phyloP scores from a whole-genome alignment of 2,888 invertebrate species.

The Geophilus truncorum region DNA sequence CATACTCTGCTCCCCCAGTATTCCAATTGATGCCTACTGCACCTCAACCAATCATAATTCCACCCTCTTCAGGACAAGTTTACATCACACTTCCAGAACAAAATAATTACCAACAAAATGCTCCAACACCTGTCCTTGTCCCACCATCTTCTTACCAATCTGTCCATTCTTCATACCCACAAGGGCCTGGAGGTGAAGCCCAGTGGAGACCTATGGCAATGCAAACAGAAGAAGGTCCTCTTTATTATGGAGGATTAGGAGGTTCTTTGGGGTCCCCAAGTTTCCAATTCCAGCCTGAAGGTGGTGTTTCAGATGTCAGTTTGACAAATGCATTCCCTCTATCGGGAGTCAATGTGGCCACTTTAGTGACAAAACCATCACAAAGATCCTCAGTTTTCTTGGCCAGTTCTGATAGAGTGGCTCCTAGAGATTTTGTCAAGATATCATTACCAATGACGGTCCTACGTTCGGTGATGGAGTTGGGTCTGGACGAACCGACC shows the following conservation, averaged over 20 bases:
- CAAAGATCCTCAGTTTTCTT: neutral
- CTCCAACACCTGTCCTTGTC: neutral
- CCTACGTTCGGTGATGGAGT: neutral
- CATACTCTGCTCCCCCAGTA: conserved; percentile 25
- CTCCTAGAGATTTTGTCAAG: conserved; percentile 20
- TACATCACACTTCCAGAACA: conserved; percentile 24
- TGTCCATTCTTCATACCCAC: neutral
- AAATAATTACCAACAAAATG: neutral
- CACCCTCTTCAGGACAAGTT: conserved; percentile 31
- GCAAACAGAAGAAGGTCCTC: neutral
- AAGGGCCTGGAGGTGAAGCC: neutral
- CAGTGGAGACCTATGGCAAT: conserved; percentile 28
- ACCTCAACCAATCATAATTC: conserved; percentile 28
- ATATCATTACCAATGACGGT: neutral
- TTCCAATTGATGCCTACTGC: conserved; percentile 31
- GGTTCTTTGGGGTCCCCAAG: neutral
- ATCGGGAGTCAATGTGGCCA: neutral
- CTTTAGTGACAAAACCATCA: neutral
- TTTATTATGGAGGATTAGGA: conserved; percentile 18
- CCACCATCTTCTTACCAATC: conserved; percentile 28
- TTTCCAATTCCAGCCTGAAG: neutral
- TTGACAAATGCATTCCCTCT: neutral
- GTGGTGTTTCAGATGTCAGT: neutral
- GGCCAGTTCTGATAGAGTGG: neutral
- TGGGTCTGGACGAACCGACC: conserved; percentile 25